Base-by-base conservation (phyloP, 2,113 vertebrate genomes). In the Symphodus melops region DNA sequence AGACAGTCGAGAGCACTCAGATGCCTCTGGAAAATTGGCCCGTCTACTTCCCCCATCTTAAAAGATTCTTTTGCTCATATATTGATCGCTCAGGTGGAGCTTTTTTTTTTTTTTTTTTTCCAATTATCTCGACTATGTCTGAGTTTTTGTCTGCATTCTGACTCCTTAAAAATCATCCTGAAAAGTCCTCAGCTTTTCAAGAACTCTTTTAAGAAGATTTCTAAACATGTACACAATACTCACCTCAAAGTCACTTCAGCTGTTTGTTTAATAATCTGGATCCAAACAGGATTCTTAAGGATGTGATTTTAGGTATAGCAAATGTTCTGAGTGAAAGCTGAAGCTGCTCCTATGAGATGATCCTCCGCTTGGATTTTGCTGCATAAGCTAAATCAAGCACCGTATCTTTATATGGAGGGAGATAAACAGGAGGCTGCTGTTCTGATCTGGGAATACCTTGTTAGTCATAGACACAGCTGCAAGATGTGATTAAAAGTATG, bases 401-500 rank as follows among this genome's bases (percentile, higher is more conserved):
- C 42, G 55, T 55, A 36, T 77, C 13, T 39, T 68, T 57, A 62
- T 67, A 37, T 70, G 61, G 65, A 77, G 52, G 74, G 56, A 49
- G 54, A 81, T 49, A 68, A 85, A 71, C 48, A 61, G 14, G 64
- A 72, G 20, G 63, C 59, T 72, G 68, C 44, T 54, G 10, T 68
- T 77, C 56, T 63, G 21, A 42, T 20, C 39, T 6, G 1, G 41
- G 44, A 61, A 73, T n/a, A 73, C 65, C 52, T 70, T 62, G 61
- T 80, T 82, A 61, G 57, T 76, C 54, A 78, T 56, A 20, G 55
- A 74, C 69, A 68, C 70, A 64, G 74, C 60, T 82, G 81, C 71
- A 71, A 67, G 8, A 28, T 77, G 72, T 52, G 39, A 68, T 44
- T 78, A 63, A 41, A 73, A 53, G 53, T 66, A 33, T 44, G 96